Conservation (phyloP, 2,113 vertebrate genomes). For the Chloroceryle aenea region DNA sequence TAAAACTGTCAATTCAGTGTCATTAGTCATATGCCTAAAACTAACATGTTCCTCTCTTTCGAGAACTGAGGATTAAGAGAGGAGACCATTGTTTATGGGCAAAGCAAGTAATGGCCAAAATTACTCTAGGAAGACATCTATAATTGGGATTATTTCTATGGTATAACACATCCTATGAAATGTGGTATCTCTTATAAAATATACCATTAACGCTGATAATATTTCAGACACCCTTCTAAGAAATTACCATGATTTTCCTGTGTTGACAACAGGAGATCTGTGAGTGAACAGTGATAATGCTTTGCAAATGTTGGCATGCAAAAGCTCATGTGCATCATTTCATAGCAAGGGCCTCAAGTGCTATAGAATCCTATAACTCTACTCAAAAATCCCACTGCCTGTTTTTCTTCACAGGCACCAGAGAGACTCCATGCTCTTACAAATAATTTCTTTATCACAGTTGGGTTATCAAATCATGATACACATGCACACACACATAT, state of each 20-base stretch:
- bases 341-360: neutral
- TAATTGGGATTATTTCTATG: neutral
- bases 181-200: neutral
- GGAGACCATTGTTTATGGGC: neutral
- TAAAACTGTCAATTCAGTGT: neutral
- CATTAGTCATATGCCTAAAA: neutral
- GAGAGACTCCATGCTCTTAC: neutral
- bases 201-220: neutral
- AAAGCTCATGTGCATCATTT: neutral
- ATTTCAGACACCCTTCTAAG: neutral
- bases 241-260: neutral
- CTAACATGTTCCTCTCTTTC: neutral
- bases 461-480: neutral
- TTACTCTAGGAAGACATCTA: neutral
- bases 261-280: neutral
- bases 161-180: neutral
- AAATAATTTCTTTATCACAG: neutral
- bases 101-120: neutral
- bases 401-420: neutral
- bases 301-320: neutral
- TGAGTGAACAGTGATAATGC: neutral
- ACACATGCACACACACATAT: neutral
- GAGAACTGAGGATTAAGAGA: neutral
- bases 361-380: neutral
- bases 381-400: neutral